These are phyloP conservation scores for Pantelozetes paolii DNA, from an alignment of 2,888 invertebrate genomes.

Conservation along the genomic window DNA sequence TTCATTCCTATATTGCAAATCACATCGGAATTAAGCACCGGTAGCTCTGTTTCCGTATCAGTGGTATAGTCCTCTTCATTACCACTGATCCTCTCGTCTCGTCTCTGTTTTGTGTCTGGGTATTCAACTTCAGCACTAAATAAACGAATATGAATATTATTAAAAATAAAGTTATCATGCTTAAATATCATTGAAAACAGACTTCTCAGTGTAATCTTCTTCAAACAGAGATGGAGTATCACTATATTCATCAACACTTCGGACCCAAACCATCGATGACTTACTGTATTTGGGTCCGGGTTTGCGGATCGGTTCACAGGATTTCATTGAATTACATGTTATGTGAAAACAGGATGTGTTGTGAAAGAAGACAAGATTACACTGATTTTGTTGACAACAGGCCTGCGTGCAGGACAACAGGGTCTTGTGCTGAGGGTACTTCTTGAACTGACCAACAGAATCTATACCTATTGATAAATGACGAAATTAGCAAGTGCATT, in stretches of 20 bases:
- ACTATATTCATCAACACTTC: constrained; percentile 41
- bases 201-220: background rate
- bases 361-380: constrained; percentile 74
- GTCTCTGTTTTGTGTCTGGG: constrained; percentile 25
- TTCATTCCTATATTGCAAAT: constrained; percentile 62
- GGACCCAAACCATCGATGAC: constrained; percentile 46
- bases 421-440: background rate
- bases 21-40: background rate
- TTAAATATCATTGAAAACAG: background rate
- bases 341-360: constrained; percentile 65
- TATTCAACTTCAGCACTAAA: background rate
- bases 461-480: background rate
- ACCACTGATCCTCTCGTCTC: constrained; percentile 38
- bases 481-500: too few species aligned
- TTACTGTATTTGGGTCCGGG: constrained; percentile 45
- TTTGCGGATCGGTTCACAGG: constrained; percentile 47
- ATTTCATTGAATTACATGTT: constrained; percentile 45
- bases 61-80: constrained; percentile 27
- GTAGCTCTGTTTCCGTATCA: constrained; percentile 2
- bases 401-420: constrained; percentile 48
- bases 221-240: background rate
- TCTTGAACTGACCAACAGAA: background rate
- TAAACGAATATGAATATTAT: too few species aligned
- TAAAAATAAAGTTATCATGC: background rate
- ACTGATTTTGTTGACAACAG: constrained; percentile 64